Evolutionary conservation across 2,888 invertebrate species (phyloP), one percentile per base, ranked within the genome.

Genomic region (Bimastos eiseni): DNA sequence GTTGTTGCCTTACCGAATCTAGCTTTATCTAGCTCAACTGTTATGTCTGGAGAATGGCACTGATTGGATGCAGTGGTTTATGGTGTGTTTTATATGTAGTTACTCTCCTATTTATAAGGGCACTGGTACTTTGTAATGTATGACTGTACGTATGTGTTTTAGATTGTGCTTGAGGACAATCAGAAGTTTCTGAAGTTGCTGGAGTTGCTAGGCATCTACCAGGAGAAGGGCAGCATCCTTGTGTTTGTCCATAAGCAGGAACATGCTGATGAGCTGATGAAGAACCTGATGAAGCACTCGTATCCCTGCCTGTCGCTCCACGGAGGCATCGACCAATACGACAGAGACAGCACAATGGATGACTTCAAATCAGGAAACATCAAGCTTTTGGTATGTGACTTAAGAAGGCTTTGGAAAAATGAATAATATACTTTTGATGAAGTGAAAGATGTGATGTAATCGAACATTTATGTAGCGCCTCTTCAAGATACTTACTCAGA

Each of bases 181-280:
- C 97, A 98, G 84, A 99, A 99, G 95, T 98, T 99, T 96, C 97
- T 99, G 93, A 99, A 99, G 95, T 96, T 99, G 0, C 96, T 99
- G 21, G 99, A 99, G 95, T 96, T 99, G n/a, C 96, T 99, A n/a
- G 99, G 99, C 0, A 96, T 97, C 89, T 99, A 98, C 95, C 98
- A 98, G 93, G 97, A 98, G 94, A 96, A 97, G 94, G 99, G 99
- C 89, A 98, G 98, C 94, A 97, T 98, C 89, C 97, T 99, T 93
- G 97, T 99, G 49, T 99, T 99, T 95, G 99, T 99, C 21, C 99
- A 99, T 94, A 99, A 99, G 94, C 99, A 99, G 95, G 99, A 99
- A 95, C 97, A 98, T 94, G 99, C 99, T 0, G 99, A 99, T 94
- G 97, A 97, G 89, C 91, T 95, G 90, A 95, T 95, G 94, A 98